Conservation (phyloP, 2,888 invertebrate species). For the Xestia rhomboidea region DNA sequence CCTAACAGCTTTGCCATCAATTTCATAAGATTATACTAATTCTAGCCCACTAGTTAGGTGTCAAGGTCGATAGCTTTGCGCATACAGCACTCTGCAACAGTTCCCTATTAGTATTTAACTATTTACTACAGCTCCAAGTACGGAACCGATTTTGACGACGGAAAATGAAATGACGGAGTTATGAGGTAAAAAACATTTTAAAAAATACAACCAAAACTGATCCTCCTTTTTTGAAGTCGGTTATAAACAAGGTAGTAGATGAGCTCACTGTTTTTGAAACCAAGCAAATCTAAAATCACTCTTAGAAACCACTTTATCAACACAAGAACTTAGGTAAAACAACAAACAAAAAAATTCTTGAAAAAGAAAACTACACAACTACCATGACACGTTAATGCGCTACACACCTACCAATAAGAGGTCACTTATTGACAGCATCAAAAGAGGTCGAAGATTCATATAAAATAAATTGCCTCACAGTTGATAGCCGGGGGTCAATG, state of each 20-base stretch:
- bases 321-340: not conserved
- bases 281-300: no score
- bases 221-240: no score
- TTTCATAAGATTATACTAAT: conserved; percentile 1
- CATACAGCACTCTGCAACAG: not conserved
- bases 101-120: not conserved
- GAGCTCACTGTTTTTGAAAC: not conserved
- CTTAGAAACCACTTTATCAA: not conserved
- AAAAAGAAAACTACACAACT: conserved; percentile 4
- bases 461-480: conserved; percentile 88
- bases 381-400: conserved; percentile 53
- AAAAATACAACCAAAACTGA: no score
- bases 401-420: conserved; percentile 74
- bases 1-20: not conserved
- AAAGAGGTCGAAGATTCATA: conserved; percentile 86
- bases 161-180: no score
- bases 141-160: no score
- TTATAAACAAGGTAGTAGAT: not conserved
- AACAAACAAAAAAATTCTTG: not conserved
- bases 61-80: not conserved
- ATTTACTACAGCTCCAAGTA: not conserved
- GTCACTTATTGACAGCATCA: conserved; percentile 84
- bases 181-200: no score
- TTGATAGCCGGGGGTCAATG: conserved; percentile 89
- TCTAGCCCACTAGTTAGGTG: not conserved